Evolutionary conservation across 2,888 invertebrate species (phyloP).

Genomic region (Unio delphinus): DNA sequence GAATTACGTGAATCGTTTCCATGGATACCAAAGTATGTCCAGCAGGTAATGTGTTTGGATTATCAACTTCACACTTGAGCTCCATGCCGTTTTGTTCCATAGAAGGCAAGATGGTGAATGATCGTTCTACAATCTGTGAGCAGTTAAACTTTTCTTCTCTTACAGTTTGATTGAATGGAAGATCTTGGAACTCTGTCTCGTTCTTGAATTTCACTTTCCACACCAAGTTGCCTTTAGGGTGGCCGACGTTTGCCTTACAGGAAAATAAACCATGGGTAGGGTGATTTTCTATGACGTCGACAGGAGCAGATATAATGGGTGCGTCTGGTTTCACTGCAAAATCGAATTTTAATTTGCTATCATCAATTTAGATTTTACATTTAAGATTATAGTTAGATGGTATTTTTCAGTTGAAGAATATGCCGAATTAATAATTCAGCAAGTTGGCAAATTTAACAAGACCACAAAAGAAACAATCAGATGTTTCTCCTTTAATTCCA

Average conservation of each 20-base stretch:
- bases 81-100: constrained; percentile 21
- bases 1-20: constrained; percentile 28
- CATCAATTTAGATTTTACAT: no score
- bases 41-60: constrained; percentile 16
- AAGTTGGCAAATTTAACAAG: no score
- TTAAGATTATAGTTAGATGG: no score
- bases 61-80: constrained; percentile 34
- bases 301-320: constrained; percentile 27
- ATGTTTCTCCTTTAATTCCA: no score
- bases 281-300: constrained; percentile 28
- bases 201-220: constrained; percentile 18
- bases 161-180: constrained; percentile 6
- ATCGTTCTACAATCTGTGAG: constrained; percentile 15
- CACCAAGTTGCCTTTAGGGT: constrained; percentile 24
- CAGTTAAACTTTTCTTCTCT: constrained; percentile 12
- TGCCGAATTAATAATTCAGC: no score
- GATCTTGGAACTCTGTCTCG: constrained; percentile 13
- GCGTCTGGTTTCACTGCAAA: constrained; percentile 29
- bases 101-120: constrained; percentile 22
- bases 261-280: constrained; percentile 16
- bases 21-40: constrained; percentile 15
- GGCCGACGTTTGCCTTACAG: constrained; percentile 36
- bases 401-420: no score
- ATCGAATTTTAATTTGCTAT: neutral
- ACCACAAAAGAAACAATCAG: no score